Conservation (phyloP, 2,797 vertebrate genomes). For the Sebastolobus altivelis region DNA sequence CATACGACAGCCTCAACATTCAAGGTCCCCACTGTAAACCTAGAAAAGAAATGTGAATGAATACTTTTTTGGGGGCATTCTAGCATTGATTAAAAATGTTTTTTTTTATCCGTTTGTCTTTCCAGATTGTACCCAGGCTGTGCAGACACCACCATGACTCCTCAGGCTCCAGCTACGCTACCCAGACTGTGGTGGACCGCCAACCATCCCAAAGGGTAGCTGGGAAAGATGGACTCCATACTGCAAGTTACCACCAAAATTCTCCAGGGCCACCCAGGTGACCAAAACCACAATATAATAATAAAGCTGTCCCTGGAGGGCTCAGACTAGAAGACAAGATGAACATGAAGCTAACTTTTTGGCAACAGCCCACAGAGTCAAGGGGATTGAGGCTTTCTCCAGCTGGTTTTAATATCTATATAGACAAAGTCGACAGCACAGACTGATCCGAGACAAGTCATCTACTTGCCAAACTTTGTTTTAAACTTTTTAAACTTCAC, state of each 20-base stretch:
- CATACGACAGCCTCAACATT: neutral
- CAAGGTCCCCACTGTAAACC: neutral
- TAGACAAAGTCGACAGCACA: neutral
- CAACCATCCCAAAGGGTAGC: slow-evolving; percentile 51
- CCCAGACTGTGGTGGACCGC: slow-evolving; percentile 46
- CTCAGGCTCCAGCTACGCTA: slow-evolving; percentile 25
- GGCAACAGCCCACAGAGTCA: neutral
- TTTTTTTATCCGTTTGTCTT: neutral
- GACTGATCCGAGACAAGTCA: slow-evolving; percentile 21
- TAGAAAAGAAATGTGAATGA: neutral
- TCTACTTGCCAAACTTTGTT: slow-evolving; percentile 3
- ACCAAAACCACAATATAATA: slow-evolving; percentile 25
- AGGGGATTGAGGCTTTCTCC: neutral
- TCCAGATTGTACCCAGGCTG: slow-evolving; percentile 47
- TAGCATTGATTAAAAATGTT: neutral
- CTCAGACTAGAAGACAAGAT: slow-evolving; percentile 27
- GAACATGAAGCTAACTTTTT: slow-evolving; percentile 23
- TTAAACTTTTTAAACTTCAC: slow-evolving; percentile 22
- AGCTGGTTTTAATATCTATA: slow-evolving; percentile 18
- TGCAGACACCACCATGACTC: slow-evolving; percentile 51
- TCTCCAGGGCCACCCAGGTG: slow-evolving; percentile 37
- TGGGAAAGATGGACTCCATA: slow-evolving; percentile 62
- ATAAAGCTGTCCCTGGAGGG: neutral
- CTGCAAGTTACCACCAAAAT: slow-evolving; percentile 38
- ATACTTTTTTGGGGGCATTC: neutral